Percentiles rank a stretch among this genome's conserved stretches.
Conservation (phyloP, 1,140 invertebrate species). For the Campoletis sonorensis region DNA sequence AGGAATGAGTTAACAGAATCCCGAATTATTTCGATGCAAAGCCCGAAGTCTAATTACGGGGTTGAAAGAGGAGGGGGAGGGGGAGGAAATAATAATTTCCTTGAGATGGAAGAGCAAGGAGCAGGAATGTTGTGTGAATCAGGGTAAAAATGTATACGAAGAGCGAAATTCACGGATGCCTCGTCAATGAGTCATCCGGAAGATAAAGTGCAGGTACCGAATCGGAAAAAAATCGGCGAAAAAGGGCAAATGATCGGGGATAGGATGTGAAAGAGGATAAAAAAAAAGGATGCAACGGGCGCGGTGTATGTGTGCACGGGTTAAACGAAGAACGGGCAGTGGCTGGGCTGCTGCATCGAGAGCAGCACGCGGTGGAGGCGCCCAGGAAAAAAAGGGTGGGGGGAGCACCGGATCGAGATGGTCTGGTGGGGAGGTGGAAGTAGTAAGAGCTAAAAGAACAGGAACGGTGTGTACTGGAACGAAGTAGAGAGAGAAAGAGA, state of each 20-base stretch:
- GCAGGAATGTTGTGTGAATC: not conserved
- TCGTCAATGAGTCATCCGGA: slow-evolving; percentile 18
- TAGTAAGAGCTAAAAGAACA: slow-evolving; percentile 43
- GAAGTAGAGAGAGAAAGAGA: slow-evolving; percentile 59
- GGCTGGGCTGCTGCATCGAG: slow-evolving; percentile 9
- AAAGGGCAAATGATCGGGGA: not conserved
- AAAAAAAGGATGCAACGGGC: not conserved
- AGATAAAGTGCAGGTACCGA: not conserved
- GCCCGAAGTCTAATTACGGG: too few relatives aligned
- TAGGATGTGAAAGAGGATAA: not conserved
- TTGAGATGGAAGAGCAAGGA: not conserved
- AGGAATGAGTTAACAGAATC: too few relatives aligned
- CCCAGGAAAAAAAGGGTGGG: slow-evolving; percentile 37
- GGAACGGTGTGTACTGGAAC: slow-evolving; percentile 54
- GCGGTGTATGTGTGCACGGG: not conserved
- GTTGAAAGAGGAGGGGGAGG: not conserved
- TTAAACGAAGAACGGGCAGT: slow-evolving; percentile 32
- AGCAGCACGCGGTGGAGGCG: slow-evolving; percentile 39
- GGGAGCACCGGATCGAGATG: slow-evolving; percentile 40
- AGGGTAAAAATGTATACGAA: not conserved
- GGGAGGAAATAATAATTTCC: not conserved
- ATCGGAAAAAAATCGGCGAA: not conserved
- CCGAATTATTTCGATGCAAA: too few relatives aligned
- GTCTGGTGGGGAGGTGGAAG: slow-evolving; percentile 43
- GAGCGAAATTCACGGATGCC: not conserved